Percentiles rank a stretch among this genome's conserved stretches.
These are phyloP conservation scores for Spodoptera frugiperda DNA, from an alignment of 1,140 invertebrate species.

Conservation along the genomic window DNA sequence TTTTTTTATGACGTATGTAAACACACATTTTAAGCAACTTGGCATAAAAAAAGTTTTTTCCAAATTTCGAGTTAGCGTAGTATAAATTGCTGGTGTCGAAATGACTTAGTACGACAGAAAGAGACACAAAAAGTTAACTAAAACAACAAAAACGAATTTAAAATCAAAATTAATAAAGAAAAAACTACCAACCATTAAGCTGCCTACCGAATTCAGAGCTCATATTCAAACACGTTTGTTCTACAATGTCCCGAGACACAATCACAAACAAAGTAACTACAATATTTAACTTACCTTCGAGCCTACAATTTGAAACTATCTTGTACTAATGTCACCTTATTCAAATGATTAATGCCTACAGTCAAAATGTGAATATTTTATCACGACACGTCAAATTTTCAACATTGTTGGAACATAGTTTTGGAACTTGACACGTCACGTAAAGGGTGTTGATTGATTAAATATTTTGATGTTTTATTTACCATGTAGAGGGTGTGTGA, in stretches of 20 bases:
- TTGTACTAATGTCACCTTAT: neutral
- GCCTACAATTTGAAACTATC: slow-evolving; percentile 1
- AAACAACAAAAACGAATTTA: no score
- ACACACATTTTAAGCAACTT: no score
- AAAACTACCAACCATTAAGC: neutral
- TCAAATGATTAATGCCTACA: slow-evolving; percentile 21
- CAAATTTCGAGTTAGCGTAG: no score
- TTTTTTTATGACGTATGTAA: no score
- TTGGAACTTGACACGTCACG: neutral
- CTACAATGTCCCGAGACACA: no score
- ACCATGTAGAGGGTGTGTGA: no score
- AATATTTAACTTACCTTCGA: neutral
- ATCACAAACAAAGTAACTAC: neutral
- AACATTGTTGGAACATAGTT: slow-evolving; percentile 14
- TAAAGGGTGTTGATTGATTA: neutral
- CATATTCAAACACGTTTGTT: neutral
- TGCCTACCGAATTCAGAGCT: neutral
- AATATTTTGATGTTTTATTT: neutral
- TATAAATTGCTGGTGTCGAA: no score
- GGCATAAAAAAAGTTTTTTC: no score
- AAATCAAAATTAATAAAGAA: neutral
- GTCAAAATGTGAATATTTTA: slow-evolving; percentile 28
- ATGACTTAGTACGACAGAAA: no score
- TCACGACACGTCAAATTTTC: neutral
- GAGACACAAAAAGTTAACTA: no score